Percentiles rank a stretch among this genome's conserved stretches.
These are phyloP conservation scores for Eubucco bourcierii DNA, from an alignment of 2,113 vertebrate genomes.

Conservation along the genomic window DNA sequence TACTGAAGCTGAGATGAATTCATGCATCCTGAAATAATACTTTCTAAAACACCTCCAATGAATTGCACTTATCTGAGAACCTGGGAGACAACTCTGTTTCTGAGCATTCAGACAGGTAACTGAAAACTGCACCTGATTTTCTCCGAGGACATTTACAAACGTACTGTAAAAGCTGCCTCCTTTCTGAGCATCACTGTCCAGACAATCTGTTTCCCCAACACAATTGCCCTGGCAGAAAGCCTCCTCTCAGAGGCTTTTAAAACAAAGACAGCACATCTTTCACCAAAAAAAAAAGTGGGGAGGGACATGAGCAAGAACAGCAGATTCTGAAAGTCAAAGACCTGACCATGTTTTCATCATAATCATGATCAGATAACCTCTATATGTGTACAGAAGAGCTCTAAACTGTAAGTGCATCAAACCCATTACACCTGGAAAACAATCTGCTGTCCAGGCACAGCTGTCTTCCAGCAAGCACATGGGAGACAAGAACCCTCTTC, in stretches of 20 bases:
- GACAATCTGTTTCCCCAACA: background rate
- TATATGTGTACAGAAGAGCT: background rate
- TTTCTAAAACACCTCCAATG: background rate
- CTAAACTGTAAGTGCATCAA: background rate
- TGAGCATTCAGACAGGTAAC: background rate
- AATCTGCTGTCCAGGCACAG: background rate
- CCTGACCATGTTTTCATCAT: rapidly evolving
- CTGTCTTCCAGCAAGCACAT: background rate
- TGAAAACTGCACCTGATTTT: background rate
- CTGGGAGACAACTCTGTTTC: background rate
- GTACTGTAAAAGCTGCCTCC: background rate
- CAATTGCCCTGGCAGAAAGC: background rate
- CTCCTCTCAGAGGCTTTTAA: background rate
- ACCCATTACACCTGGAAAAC: background rate
- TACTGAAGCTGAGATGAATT: background rate
- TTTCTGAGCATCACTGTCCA: background rate
- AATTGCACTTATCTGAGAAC: background rate
- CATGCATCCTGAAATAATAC: background rate
- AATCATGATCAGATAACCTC: background rate
- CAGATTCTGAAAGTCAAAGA: background rate
- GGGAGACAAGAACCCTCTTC: background rate
- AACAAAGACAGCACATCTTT: background rate
- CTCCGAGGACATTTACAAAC: background rate
- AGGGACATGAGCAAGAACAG: background rate
- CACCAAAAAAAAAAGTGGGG: background rate